phyloP scores from a whole-genome alignment of 2,888 invertebrate species.

The Copidosoma aretas region DNA sequence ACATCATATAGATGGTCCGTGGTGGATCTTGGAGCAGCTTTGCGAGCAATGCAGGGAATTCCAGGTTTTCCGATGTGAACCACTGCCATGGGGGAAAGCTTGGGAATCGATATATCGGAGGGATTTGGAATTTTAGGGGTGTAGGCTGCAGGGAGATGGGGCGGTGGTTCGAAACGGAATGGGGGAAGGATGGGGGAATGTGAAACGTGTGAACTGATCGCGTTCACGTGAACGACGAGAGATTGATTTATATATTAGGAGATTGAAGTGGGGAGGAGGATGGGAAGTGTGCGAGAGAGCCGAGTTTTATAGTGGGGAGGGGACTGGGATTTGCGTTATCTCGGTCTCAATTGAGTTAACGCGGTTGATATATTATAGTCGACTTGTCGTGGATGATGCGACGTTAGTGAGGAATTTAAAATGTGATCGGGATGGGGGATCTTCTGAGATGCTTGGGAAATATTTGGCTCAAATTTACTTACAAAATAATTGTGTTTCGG shows the following conservation, averaged over 20 bases:
- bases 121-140: constrained; percentile 15
- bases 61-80: constrained; percentile 12
- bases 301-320: not conserved
- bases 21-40: not conserved
- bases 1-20: not conserved
- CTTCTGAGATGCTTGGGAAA: too few species aligned
- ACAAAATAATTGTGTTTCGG: too few species aligned
- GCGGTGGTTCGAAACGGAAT: not conserved
- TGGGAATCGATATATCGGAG: constrained; percentile 26
- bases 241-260: constrained; percentile 32
- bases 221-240: not conserved
- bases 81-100: not conserved
- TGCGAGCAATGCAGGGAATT: too few species aligned
- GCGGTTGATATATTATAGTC: too few species aligned
- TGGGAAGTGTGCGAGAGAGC: not conserved
- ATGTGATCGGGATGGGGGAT: too few species aligned
- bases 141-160: not conserved
- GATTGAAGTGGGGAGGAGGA: not conserved
- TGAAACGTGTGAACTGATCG: constrained; percentile 28
- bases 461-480: too few species aligned
- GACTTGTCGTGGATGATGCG: too few species aligned
- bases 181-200: constrained; percentile 2
- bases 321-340: constrained; percentile 12
- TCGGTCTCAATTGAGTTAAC: constrained; percentile 8
- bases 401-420: too few species aligned